These are phyloP conservation scores for Rousettus leschenaultii DNA, from an alignment of 2,113 vertebrate species.

Conservation along the genomic window DNA sequence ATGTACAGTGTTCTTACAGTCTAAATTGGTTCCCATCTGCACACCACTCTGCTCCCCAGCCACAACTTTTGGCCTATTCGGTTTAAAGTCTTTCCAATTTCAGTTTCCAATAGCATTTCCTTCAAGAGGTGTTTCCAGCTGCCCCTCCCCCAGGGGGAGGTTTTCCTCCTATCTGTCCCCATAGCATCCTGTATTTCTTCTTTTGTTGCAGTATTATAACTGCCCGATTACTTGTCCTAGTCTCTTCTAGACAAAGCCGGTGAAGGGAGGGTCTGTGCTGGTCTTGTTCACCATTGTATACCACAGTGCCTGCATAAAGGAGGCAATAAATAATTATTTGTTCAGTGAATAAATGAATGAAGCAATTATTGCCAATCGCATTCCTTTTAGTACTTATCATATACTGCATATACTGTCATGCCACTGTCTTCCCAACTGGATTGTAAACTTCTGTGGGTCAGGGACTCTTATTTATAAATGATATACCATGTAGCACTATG, in stretches of 20 bases:
- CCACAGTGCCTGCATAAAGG: neutral
- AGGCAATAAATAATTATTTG: neutral
- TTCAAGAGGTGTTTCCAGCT: neutral
- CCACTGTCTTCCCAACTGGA: neutral
- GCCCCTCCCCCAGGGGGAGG: neutral
- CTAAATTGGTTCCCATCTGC: neutral
- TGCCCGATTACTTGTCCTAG: neutral
- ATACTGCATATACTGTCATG: neutral
- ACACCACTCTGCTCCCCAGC: neutral
- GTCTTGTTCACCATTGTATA: neutral
- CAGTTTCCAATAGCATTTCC: neutral
- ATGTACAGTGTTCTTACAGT: neutral
- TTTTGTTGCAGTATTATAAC: neutral
- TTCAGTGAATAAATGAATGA: neutral
- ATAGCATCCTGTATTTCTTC: neutral
- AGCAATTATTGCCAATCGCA: neutral
- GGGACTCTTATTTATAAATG: neutral
- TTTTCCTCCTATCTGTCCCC: neutral
- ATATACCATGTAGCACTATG: neutral
- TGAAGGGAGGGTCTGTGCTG: neutral
- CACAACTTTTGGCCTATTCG: neutral
- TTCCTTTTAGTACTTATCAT: neutral
- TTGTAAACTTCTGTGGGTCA: neutral
- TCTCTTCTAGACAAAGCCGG: neutral
- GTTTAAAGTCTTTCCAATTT: neutral